A percentile compares a stretch with the other conserved stretches of the same genome.
phyloP scores from a whole-genome alignment of 2,113 vertebrate genomes.

The Thunnus maccoyii region DNA sequence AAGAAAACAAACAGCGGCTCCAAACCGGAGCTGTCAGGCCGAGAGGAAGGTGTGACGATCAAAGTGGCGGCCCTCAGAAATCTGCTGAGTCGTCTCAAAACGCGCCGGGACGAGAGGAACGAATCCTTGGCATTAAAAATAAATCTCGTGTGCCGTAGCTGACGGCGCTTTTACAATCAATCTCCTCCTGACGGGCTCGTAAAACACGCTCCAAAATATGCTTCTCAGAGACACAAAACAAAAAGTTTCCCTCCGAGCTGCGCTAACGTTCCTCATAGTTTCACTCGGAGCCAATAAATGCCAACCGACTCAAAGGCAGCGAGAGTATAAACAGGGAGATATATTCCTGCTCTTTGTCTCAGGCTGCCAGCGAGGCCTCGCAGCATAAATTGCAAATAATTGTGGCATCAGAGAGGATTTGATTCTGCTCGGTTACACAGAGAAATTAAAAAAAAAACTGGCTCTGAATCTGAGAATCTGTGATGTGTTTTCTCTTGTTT shows the following conservation, averaged over 20 bases:
- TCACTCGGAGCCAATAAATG: constrained; percentile 49
- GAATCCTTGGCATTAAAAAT: background rate
- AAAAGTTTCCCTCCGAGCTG: background rate
- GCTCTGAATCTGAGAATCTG: constrained; percentile 7
- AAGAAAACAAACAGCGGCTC: constrained; percentile 10
- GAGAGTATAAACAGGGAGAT: constrained; percentile 34
- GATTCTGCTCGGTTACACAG: constrained; percentile 11
- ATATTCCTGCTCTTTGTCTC: too few relatives aligned
- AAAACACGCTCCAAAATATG: constrained; percentile 6
- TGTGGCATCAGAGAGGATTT: constrained; percentile 49
- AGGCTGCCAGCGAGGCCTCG: constrained; percentile 27
- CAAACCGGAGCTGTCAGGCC: background rate
- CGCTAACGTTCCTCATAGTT: constrained; percentile 14
- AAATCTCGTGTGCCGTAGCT: constrained; percentile 38
- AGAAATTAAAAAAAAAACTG: constrained; percentile 13
- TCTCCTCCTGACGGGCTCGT: constrained; percentile 31
- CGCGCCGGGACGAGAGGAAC: background rate
- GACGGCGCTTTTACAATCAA: constrained; percentile 50
- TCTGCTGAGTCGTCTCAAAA: constrained; percentile 5
- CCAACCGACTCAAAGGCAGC: constrained; percentile 24
- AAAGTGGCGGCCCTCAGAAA: constrained; percentile 22
- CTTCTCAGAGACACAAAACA: constrained; percentile 27
- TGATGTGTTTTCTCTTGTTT: constrained; percentile 32
- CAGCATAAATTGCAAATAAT: constrained; percentile 52
- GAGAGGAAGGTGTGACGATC: background rate